A percentile compares a stretch with the other conserved stretches of the same genome.
phyloP scores from a whole-genome alignment of 1,140 invertebrate genomes.

The Platorchestia sp. region DNA sequence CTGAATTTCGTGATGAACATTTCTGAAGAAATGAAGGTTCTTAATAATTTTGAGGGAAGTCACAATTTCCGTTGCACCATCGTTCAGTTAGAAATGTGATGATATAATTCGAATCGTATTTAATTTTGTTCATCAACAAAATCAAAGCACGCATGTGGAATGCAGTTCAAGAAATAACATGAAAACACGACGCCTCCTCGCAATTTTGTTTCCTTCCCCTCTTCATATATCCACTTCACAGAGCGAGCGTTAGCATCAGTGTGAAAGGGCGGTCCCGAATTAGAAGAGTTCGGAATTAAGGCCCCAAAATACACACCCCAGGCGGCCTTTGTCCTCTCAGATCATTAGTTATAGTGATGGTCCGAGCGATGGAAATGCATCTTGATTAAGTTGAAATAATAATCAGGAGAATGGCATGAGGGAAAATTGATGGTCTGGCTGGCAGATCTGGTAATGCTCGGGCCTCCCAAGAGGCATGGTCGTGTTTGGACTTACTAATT shows the following conservation, averaged over 20 bases:
- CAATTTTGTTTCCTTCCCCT: background rate
- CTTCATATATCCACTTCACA: background rate
- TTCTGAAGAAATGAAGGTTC: no score
- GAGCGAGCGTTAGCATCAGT: background rate
- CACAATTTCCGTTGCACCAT: no score
- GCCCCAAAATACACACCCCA: background rate
- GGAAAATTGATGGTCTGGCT: background rate
- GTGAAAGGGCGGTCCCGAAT: background rate
- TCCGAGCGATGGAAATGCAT: conserved; percentile 31
- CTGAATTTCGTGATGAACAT: no score
- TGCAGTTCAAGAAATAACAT: background rate
- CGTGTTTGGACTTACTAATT: background rate
- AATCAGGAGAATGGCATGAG: conserved; percentile 3
- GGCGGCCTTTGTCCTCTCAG: background rate
- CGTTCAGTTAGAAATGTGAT: no score
- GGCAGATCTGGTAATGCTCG: background rate
- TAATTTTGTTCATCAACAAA: no score
- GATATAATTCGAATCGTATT: no score
- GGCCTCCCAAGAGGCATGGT: background rate
- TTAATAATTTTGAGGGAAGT: no score
- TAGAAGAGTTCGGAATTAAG: background rate
- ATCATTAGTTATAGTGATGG: conserved; percentile 18
- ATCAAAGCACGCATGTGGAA: background rate
- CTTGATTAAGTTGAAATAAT: conserved; percentile 29
- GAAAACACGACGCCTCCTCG: background rate